A percentile compares a stretch with the other conserved stretches of the same genome.
These are phyloP conservation scores for Anoplophora glabripennis DNA, from an alignment of 1,140 invertebrate genomes.

Conservation along the genomic window DNA sequence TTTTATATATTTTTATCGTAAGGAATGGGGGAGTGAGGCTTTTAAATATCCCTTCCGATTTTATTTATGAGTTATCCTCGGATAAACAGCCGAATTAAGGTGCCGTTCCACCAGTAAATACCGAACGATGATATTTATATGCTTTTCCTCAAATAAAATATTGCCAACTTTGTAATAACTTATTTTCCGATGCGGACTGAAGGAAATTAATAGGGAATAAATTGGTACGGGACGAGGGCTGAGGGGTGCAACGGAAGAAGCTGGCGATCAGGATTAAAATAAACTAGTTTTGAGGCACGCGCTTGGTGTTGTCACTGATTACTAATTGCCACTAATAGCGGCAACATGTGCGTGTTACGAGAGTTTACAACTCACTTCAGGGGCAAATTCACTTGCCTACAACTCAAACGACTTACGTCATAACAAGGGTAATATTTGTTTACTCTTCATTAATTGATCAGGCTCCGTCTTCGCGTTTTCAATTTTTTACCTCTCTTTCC, in stretches of 20 bases:
- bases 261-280: no score
- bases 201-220: no score
- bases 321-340: conserved; percentile 39
- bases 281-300: conserved; percentile 16
- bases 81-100: conserved; percentile 2
- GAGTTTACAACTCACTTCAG: conserved; percentile 35
- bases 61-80: conserved; percentile 13
- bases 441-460: conserved; percentile 25
- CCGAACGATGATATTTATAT: neutral
- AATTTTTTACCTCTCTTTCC: no score
- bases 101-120: neutral
- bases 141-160: neutral
- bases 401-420: conserved; percentile 23
- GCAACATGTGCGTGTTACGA: conserved; percentile 37
- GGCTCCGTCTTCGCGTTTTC: no score
- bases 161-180: no score
- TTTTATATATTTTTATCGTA: conserved; percentile 13
- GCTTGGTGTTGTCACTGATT: conserved; percentile 32
- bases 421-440: conserved; percentile 37
- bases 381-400: conserved; percentile 27
- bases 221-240: no score
- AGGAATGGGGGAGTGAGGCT: neutral
- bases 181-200: no score
- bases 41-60: conserved; percentile 11
- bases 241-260: no score